These are phyloP conservation scores for Oryzias celebensis DNA, from an alignment of 2,113 vertebrate genomes.

Conservation along the genomic window DNA sequence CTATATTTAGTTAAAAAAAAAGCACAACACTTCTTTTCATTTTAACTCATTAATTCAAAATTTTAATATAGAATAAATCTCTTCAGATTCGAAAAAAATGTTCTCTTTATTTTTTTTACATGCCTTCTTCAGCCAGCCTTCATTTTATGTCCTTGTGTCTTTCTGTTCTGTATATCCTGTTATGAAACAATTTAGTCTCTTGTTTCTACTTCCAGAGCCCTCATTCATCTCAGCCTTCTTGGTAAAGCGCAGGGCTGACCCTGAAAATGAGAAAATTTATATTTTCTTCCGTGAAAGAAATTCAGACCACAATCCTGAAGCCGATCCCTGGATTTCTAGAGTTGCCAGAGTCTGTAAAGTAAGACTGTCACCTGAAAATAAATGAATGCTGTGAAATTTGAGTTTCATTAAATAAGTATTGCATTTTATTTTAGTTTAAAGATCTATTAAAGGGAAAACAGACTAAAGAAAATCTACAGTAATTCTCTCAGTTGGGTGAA, in stretches of 20 bases:
- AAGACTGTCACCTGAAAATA: neutral
- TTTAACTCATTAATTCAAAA: too few relatives aligned
- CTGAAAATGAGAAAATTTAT: slow-evolving; percentile 88
- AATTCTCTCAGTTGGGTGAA: too few relatives aligned
- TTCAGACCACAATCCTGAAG: slow-evolving; percentile 81
- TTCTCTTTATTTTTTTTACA: too few relatives aligned
- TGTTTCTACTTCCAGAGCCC: slow-evolving; percentile 77
- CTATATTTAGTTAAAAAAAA: too few relatives aligned
- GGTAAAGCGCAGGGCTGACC: slow-evolving; percentile 74
- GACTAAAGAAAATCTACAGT: too few relatives aligned
- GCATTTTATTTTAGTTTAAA: too few relatives aligned
- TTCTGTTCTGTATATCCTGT: neutral
- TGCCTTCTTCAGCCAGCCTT: too few relatives aligned
- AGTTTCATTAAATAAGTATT: neutral
- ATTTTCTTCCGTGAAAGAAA: slow-evolving; percentile 91
- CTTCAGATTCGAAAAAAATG: too few relatives aligned
- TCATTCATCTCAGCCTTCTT: slow-evolving; percentile 84
- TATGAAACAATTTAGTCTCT: neutral
- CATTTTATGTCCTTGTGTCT: neutral
- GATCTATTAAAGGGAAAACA: too few relatives aligned
- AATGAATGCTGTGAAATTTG: neutral
- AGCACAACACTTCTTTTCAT: too few relatives aligned
- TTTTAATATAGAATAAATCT: too few relatives aligned
- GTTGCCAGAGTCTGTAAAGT: slow-evolving; percentile 94
- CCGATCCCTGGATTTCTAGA: slow-evolving; percentile 85